These are phyloP conservation scores for Sebastes ruberrimus DNA, from an alignment of 2,797 vertebrate genomes.

Conservation along the genomic window DNA sequence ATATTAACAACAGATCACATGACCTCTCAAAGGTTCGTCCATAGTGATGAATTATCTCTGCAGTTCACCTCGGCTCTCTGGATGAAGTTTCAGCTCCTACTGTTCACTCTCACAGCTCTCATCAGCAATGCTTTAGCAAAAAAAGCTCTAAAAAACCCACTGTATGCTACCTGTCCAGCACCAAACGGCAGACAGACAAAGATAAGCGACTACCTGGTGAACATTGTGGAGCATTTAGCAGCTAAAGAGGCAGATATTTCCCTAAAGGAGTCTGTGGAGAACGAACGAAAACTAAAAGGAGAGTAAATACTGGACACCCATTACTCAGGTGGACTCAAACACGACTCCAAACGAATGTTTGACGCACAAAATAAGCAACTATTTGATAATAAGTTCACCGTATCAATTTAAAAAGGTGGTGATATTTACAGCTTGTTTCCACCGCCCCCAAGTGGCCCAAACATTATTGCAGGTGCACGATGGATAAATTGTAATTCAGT, in stretches of 20 bases:
- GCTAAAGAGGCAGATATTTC: not conserved
- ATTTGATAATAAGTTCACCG: accelerated
- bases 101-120: not conserved
- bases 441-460: constrained; percentile 4
- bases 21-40: not conserved
- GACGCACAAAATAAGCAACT: not conserved
- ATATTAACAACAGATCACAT: not conserved
- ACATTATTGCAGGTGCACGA: not conserved
- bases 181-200: too few species aligned
- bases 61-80: not conserved
- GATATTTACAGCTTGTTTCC: not conserved
- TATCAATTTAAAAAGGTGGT: not conserved
- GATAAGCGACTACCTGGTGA: not conserved
- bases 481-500: not conserved
- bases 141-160: not conserved
- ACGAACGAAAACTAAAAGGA: not conserved
- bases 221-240: not conserved
- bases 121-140: not conserved
- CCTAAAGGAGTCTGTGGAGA: not conserved
- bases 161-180: not conserved
- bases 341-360: not conserved
- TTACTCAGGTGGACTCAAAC: not conserved
- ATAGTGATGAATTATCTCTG: not conserved
- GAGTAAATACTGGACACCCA: too few species aligned
- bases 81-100: not conserved